Conservation (phyloP, 53 echinoderm and acorn worm species). For the Actinopyga echinites region DNA sequence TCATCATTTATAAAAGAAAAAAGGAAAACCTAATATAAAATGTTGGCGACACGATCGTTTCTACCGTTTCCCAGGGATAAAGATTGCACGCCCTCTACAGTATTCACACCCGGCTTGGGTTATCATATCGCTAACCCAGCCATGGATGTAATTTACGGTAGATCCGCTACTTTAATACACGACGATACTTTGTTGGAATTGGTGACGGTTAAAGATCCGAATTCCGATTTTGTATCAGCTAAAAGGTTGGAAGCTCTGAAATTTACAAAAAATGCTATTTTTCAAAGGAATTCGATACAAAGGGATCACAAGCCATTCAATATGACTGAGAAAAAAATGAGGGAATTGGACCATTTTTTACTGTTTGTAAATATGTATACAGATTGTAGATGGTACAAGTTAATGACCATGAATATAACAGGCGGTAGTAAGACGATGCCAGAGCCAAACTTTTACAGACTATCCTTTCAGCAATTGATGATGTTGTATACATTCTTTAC, state of each 20-base stretch:
- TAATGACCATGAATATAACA: not conserved
- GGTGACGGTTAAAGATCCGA: not conserved
- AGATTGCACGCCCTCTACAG: not conserved
- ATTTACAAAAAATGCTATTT: not conserved
- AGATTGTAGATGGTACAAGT: not conserved
- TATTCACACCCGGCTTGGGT: not conserved
- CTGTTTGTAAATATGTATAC: not conserved
- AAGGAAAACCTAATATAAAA: not conserved
- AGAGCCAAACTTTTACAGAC: not conserved
- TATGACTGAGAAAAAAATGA: not conserved
- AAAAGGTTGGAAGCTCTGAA: not conserved
- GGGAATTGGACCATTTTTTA: not conserved
- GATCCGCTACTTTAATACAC: not conserved
- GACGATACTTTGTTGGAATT: not conserved
- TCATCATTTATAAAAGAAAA: no score
- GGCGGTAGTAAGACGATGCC: not conserved
- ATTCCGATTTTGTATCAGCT: not conserved
- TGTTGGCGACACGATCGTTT: not conserved
- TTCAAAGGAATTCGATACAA: not conserved
- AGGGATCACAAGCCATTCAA: not conserved
- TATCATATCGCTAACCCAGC: not conserved
- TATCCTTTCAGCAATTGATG: constrained; percentile 29
- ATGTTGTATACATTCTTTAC: not conserved
- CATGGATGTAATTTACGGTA: not conserved
- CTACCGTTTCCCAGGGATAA: not conserved